Conservation (phyloP, 2,888 invertebrate genomes). For the Hymenopus coronatus region DNA sequence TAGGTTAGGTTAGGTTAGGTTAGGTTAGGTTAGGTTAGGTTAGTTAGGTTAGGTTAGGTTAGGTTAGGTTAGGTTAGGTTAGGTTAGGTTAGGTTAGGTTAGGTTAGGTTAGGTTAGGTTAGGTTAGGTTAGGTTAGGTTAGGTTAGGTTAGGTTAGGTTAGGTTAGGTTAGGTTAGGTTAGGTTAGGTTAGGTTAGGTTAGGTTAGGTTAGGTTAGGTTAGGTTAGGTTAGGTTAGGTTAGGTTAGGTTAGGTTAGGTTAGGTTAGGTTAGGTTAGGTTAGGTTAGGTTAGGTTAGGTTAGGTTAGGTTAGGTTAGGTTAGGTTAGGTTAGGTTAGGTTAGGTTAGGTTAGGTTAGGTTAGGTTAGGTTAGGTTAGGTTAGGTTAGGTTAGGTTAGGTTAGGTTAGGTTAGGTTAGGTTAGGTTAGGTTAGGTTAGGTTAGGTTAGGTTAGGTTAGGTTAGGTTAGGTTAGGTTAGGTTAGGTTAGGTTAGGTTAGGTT, state of each 20-base stretch:
- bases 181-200: too few species aligned
- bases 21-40: slow-evolving; percentile 4
- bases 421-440: slow-evolving; percentile 37
- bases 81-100: slow-evolving; percentile 37
- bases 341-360: slow-evolving; percentile 33
- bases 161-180: too few species aligned
- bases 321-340: neutral
- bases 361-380: slow-evolving; percentile 36
- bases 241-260: neutral
- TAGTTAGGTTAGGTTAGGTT: slow-evolving; percentile 13
- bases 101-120: neutral
- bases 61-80: slow-evolving; percentile 1
- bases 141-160: too few species aligned
- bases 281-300: too few species aligned
- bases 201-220: slow-evolving; percentile 25
- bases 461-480: too few species aligned
- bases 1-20: neutral
- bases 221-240: too few species aligned
- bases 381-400: neutral
- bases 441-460: slow-evolving; percentile 37
- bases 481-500: too few species aligned
- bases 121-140: too few species aligned
- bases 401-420: slow-evolving; percentile 38
- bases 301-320: slow-evolving; percentile 3
- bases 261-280: neutral